Percentiles rank a stretch among this genome's conserved stretches.
Evolutionary conservation across 2,888 invertebrate species (phyloP).

Genomic region (Ferrisia virgata): DNA sequence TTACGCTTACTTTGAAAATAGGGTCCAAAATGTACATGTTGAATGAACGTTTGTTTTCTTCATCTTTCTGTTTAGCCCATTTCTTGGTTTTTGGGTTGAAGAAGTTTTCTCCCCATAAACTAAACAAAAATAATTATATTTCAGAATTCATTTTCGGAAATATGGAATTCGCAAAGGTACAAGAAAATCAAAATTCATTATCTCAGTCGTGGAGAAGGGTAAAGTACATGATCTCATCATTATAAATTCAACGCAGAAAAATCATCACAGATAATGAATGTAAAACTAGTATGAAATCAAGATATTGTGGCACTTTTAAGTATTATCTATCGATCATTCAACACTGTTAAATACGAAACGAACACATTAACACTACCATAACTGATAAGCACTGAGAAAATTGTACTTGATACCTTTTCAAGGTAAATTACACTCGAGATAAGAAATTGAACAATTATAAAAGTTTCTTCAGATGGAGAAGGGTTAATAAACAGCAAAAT

Average conservation of each 20-base stretch:
- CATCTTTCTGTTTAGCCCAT: slow-evolving; percentile 90
- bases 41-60: slow-evolving; percentile 94
- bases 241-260: slow-evolving; percentile 23
- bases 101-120: slow-evolving; percentile 98
- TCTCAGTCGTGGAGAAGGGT: slow-evolving; percentile 48
- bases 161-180: neutral
- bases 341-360: too few relatives aligned
- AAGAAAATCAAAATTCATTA: neutral
- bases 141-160: neutral
- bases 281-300: too few relatives aligned
- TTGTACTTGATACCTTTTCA: too few relatives aligned
- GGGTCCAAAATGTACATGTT: slow-evolving; percentile 98
- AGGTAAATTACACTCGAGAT: too few relatives aligned
- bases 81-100: slow-evolving; percentile 97
- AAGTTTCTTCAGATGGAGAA: slow-evolving; percentile 44
- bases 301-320: too few relatives aligned
- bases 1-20: slow-evolving; percentile 87
- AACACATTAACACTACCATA: too few relatives aligned
- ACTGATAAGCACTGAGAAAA: too few relatives aligned
- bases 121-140: slow-evolving; percentile 49
- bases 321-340: neutral
- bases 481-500: slow-evolving; percentile 34
- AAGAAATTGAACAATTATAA: neutral
- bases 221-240: slow-evolving; percentile 36
- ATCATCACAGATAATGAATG: neutral